These are phyloP conservation scores for Eledona agricola DNA, from an alignment of 2,888 invertebrate genomes.

Conservation along the genomic window DNA sequence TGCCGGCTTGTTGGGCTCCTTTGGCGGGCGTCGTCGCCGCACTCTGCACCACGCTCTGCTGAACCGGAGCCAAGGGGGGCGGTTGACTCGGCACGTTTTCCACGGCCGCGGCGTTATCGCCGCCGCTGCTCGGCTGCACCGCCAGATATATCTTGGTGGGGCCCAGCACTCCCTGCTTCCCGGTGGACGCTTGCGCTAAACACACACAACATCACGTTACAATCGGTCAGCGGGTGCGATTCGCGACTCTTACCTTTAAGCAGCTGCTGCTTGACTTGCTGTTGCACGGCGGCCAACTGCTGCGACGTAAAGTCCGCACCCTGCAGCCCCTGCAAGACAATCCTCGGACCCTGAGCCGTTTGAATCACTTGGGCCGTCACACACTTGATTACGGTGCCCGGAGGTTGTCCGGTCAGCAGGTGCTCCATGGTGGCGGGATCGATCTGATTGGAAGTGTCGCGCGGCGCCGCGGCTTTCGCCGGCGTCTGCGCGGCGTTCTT, in stretches of 20 bases:
- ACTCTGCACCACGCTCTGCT: conserved; percentile 42
- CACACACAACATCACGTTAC: conserved; percentile 1
- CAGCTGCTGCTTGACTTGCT: conserved; percentile 89
- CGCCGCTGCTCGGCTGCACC: conserved; percentile 75
- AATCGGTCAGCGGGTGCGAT: too few relatives aligned
- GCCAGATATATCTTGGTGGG: conserved; percentile 88
- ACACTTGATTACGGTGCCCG: conserved; percentile 86
- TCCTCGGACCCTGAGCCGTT: conserved; percentile 84
- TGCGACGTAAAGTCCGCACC: conserved; percentile 84
- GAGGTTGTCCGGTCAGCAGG: conserved; percentile 80
- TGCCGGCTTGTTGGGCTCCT: conserved; percentile 23
- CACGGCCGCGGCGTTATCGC: conserved; percentile 38
- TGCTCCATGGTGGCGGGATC: conserved; percentile 72
- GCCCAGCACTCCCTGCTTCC: conserved; percentile 84
- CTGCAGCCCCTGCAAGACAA: conserved; percentile 85
- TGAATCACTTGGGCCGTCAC: conserved; percentile 89
- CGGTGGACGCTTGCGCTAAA: conserved; percentile 85
- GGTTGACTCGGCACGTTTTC: conserved; percentile 56
- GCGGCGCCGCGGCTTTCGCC: conserved; percentile 45
- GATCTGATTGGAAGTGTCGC: conserved; percentile 44
- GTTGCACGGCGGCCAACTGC: conserved; percentile 83
- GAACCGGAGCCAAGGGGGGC: conserved; percentile 66
- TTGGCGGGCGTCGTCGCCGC: conserved; percentile 13
- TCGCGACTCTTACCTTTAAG: conserved; percentile 78
- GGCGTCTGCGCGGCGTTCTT: conserved; percentile 23